Conservation (phyloP, 2,113 vertebrate species). For the Platysteira castanea region DNA sequence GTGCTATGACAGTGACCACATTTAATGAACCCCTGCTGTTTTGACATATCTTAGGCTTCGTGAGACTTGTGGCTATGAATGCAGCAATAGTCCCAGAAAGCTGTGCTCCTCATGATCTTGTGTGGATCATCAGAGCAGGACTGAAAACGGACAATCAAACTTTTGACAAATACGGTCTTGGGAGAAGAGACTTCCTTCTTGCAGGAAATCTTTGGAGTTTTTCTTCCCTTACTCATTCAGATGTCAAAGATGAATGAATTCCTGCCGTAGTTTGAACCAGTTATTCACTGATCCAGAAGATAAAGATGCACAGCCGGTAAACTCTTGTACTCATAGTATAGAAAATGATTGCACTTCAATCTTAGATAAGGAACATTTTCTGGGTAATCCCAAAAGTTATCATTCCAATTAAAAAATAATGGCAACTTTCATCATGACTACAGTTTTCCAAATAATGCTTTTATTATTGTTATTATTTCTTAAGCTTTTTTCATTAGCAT, state of each 20-base stretch:
- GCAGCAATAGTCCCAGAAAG: not conserved
- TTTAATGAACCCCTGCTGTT: slow-evolving; percentile 40
- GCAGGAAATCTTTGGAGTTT: not conserved
- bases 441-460: not conserved
- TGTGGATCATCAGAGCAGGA: not conserved
- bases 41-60: not conserved
- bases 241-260: slow-evolving; percentile 10
- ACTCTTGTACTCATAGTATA: not conserved
- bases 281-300: slow-evolving; percentile 49
- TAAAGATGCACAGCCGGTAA: not conserved
- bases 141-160: not conserved
- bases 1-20: not conserved
- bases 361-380: not conserved
- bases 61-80: not conserved
- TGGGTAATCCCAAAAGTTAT: not conserved
- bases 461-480: not conserved
- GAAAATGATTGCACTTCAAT: not conserved
- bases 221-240: not conserved
- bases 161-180: not conserved
- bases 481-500: not conserved
- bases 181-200: not conserved
- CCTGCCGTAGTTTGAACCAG: not conserved
- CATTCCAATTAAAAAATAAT: not conserved
- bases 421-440: not conserved
- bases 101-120: not conserved